phyloP scores from a whole-genome alignment of 1,140 invertebrate genomes.

The Drosophila pandora region DNA sequence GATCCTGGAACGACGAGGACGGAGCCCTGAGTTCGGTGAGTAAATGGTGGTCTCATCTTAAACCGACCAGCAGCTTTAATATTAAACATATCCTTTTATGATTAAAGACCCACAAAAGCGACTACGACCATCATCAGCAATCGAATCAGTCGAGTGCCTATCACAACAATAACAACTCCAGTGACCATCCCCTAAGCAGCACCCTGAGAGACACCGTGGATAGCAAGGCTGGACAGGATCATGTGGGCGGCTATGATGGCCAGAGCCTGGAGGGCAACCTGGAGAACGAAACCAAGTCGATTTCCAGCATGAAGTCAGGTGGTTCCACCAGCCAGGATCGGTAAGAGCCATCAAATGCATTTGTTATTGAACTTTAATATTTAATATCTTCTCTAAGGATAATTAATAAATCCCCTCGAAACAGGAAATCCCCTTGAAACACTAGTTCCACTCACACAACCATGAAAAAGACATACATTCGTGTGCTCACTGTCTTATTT shows the following conservation, averaged over 20 bases:
- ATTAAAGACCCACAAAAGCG: constrained; percentile 75
- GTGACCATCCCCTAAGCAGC: constrained; percentile 63
- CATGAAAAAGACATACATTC: constrained; percentile 14
- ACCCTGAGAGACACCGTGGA: constrained; percentile 68
- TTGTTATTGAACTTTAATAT: neutral
- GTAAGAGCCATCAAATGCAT: constrained; percentile 39
- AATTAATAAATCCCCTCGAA: neutral
- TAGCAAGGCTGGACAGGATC: constrained; percentile 55
- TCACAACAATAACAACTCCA: constrained; percentile 49
- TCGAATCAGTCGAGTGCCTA: constrained; percentile 56
- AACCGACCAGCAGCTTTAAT: neutral
- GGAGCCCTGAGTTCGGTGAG: constrained; percentile 75
- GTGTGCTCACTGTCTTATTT: constrained; percentile 29
- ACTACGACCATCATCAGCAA: constrained; percentile 71
- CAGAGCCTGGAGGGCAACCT: constrained; percentile 86
- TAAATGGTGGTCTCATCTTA: neutral
- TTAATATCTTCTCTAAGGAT: constrained; percentile 8
- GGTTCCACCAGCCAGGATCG: constrained; percentile 87
- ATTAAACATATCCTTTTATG: neutral
- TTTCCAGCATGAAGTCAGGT: constrained; percentile 87
- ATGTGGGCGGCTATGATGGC: constrained; percentile 52
- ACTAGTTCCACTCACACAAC: constrained; percentile 11
- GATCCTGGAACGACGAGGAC: constrained; percentile 84
- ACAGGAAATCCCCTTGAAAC: constrained; percentile 27
- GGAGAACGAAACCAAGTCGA: constrained; percentile 89